Percentiles rank a stretch among this genome's conserved stretches.
Conservation (phyloP, 2,888 invertebrate genomes). For the Sclerodermus sp. region DNA sequence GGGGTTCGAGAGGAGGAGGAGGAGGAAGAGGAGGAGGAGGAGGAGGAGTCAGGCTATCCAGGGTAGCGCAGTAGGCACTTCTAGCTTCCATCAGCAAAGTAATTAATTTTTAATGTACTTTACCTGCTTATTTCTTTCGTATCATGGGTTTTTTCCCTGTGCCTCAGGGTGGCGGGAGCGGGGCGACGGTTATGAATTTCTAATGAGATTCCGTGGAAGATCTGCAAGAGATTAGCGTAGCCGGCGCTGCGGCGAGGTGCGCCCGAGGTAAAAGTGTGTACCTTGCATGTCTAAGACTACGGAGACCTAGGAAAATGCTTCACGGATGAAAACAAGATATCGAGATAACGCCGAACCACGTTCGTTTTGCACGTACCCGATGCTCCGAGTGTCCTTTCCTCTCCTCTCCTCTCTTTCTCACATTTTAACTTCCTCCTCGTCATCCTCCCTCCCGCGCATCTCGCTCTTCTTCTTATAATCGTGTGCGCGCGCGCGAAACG, state of each 20-base stretch:
- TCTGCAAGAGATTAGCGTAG: conserved; percentile 56
- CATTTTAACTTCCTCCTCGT: neutral
- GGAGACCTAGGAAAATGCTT: conserved; percentile 34
- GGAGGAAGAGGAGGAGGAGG: conserved; percentile 1
- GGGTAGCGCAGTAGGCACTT: conserved; percentile 46
- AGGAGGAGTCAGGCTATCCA: neutral
- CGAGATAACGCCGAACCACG: conserved; percentile 24
- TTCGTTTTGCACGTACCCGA: neutral
- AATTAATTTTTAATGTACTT: conserved; percentile 59
- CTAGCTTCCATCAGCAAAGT: conserved; percentile 58
- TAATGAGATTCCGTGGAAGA: conserved; percentile 57
- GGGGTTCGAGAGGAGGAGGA: conserved; percentile 4
- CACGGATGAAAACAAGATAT: conserved; percentile 36
- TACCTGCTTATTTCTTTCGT: conserved; percentile 58
- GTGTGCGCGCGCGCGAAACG: too few species aligned
- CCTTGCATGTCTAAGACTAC: conserved; percentile 45
- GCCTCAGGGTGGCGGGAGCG: conserved; percentile 26
- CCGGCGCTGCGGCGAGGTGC: conserved; percentile 18
- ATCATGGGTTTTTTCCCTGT: conserved; percentile 48
- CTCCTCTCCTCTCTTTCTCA: neutral
- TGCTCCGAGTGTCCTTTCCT: neutral
- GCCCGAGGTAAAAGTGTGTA: conserved; percentile 44
- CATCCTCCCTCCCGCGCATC: too few species aligned
- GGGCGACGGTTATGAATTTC: conserved; percentile 57
- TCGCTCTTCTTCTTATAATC: too few species aligned